These are phyloP conservation scores for Recurvirostra avosetta DNA, from an alignment of 2,113 vertebrate species.

Conservation along the genomic window DNA sequence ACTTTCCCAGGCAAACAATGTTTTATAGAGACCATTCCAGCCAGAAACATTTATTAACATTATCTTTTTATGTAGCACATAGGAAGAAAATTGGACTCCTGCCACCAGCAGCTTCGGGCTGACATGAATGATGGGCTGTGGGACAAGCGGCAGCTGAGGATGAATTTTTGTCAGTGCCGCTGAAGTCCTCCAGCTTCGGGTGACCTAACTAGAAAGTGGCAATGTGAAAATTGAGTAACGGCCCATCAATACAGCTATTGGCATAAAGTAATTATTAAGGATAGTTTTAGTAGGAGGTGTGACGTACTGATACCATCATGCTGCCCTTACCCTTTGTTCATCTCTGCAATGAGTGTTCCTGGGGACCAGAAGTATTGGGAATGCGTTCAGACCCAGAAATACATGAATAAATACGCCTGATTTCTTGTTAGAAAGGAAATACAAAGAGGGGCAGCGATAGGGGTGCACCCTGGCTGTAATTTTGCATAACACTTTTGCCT, in stretches of 20 bases:
- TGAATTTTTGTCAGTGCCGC: background rate
- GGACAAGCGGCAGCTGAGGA: background rate
- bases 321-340: background rate
- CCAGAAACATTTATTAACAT: rapidly evolving
- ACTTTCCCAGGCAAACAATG: background rate
- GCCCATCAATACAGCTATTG: background rate
- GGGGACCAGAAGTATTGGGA: background rate
- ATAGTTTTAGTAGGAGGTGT: rapidly evolving
- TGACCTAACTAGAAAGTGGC: background rate
- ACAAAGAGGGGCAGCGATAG: background rate
- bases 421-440: background rate
- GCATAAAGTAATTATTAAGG: background rate
- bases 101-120: background rate
- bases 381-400: background rate
- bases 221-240: rapidly evolving
- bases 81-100: background rate
- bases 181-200: background rate
- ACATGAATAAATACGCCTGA: background rate
- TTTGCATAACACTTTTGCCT: background rate
- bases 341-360: rapidly evolving
- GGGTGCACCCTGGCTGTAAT: background rate
- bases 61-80: background rate
- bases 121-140: rapidly evolving
- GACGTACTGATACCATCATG: rapidly evolving
- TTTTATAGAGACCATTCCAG: background rate